These are phyloP conservation scores for Antechinus stuartii DNA, from an alignment of 2,113 vertebrate genomes.

Conservation along the genomic window DNA sequence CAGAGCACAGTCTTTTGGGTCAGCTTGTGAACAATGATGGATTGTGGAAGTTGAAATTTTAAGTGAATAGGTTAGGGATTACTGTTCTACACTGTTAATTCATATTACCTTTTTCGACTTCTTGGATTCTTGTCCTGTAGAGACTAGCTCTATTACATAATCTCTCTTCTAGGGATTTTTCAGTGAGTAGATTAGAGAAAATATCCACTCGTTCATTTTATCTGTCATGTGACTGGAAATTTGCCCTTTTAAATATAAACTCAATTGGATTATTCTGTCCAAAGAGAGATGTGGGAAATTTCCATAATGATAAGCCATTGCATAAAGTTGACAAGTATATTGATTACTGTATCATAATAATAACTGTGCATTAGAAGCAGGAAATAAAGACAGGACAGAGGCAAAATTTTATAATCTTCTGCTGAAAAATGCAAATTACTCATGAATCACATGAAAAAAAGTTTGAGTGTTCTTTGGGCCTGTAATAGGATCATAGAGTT, in stretches of 20 bases:
- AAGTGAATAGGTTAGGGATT: too few species aligned
- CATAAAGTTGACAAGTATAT: constrained; percentile 9
- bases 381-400: not conserved
- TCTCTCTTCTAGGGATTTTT: not conserved
- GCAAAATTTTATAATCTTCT: constrained; percentile 6
- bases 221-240: not conserved
- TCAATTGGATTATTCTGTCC: not conserved
- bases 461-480: not conserved
- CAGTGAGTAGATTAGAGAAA: not conserved
- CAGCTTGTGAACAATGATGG: not conserved
- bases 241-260: not conserved
- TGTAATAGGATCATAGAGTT: not conserved
- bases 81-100: not conserved
- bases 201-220: not conserved
- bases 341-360: constrained; percentile 1
- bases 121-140: not conserved
- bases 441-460: constrained; percentile 12
- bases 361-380: not conserved
- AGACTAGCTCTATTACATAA: not conserved
- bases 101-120: not conserved
- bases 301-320: not conserved
- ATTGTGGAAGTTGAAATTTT: not conserved
- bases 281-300: not conserved
- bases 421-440: not conserved
- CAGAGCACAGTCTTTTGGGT: not conserved